phyloP scores from a whole-genome alignment of 2,113 vertebrate genomes.

The Cynopterus brachyotis region DNA sequence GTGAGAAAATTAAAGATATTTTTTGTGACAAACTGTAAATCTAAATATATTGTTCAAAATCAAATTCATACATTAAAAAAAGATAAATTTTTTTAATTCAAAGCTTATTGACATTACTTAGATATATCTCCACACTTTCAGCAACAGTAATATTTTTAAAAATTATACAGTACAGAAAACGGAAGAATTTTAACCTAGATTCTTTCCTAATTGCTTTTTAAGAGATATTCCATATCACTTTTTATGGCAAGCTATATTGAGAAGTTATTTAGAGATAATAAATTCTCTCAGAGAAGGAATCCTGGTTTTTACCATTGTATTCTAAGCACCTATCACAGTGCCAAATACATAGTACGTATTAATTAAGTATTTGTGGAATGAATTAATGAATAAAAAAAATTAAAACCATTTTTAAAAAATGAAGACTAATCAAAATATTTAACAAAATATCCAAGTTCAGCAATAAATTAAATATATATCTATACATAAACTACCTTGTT shows the following conservation, averaged over 20 bases:
- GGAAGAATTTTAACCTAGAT: neutral
- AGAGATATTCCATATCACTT: neutral
- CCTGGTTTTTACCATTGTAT: neutral
- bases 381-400: neutral
- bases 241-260: neutral
- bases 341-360: neutral
- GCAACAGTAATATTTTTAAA: neutral
- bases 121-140: neutral
- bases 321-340: neutral
- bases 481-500: neutral
- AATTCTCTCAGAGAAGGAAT: neutral
- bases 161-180: neutral
- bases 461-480: neutral
- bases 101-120: neutral
- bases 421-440: neutral
- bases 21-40: neutral
- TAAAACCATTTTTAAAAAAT: neutral
- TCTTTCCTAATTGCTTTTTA: neutral
- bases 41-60: constrained; percentile 13
- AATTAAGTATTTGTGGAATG: neutral
- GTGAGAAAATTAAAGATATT: constrained; percentile 10
- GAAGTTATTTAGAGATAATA: neutral
- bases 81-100: neutral
- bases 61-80: constrained; percentile 14
- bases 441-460: neutral